Percentiles rank a stretch among this genome's conserved stretches.
Conservation (phyloP, 2,113 vertebrate genomes). For the Progne subis region DNA sequence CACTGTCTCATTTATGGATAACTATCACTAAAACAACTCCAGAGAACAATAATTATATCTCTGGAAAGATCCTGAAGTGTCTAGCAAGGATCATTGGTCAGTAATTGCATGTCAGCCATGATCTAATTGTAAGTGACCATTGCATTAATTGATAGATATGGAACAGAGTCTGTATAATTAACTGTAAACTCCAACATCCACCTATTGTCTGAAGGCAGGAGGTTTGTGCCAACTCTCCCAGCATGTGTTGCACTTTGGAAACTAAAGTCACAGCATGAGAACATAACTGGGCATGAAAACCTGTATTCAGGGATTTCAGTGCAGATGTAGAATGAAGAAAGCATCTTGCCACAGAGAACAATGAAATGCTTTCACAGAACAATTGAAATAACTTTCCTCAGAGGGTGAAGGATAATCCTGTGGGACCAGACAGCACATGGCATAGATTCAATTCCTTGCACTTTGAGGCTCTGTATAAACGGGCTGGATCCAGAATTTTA, state of each 20-base stretch:
- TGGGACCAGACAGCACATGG: neutral
- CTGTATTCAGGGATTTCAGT: conserved; percentile 6
- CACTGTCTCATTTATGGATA: neutral
- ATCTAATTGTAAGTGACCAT: conserved; percentile 7
- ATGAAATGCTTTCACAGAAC: conserved; percentile 33
- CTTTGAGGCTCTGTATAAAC: neutral
- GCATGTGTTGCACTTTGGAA: conserved; percentile 20
- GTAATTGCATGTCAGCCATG: neutral
- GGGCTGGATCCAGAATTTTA: neutral
- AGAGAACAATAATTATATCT: neutral
- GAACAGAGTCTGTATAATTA: conserved; percentile 6
- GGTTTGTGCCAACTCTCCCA: neutral
- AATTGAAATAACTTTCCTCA: neutral
- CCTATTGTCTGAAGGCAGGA: neutral
- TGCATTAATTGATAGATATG: conserved; percentile 15
- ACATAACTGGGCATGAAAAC: conserved; percentile 7
- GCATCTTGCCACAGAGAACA: neutral
- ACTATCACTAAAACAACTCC: neutral
- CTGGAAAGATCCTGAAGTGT: neutral
- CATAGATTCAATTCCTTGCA: neutral
- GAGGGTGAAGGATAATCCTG: neutral
- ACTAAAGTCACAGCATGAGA: neutral
- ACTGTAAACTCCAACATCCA: conserved; percentile 17
- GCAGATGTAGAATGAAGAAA: conserved; percentile 21
- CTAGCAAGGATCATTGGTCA: neutral